Evolutionary conservation across 2,797 vertebrate genomes (phyloP).

Genomic region (Melanotaenia boesemani): DNA sequence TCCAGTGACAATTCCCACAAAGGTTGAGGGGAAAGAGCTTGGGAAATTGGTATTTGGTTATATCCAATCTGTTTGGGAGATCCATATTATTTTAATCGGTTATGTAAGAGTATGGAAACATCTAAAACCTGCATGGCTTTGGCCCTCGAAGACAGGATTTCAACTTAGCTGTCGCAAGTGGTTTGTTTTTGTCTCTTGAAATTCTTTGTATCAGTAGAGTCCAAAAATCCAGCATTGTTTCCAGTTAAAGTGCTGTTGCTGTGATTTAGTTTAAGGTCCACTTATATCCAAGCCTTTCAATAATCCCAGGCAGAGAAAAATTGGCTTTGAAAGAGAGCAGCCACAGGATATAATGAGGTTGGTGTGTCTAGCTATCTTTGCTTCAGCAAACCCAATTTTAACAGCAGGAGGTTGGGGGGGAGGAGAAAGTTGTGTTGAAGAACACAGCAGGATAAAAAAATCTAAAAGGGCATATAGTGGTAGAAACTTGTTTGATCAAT

Average conservation of each 20-base stretch:
- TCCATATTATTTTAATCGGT: too few relatives aligned
- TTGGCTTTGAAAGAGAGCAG: constrained; percentile 56
- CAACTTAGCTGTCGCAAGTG: background rate
- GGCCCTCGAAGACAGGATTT: too few relatives aligned
- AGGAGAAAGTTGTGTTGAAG: constrained; percentile 13
- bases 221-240: constrained; percentile 29
- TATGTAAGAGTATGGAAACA: too few relatives aligned
- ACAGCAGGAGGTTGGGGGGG: background rate
- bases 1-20: too few relatives aligned
- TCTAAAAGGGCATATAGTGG: constrained; percentile 15
- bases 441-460: constrained; percentile 24
- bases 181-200: constrained; percentile 36
- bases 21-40: too few relatives aligned
- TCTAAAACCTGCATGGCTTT: too few relatives aligned
- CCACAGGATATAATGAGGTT: constrained; percentile 66
- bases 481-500: constrained; percentile 42
- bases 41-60: too few relatives aligned
- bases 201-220: constrained; percentile 44
- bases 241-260: constrained; percentile 37
- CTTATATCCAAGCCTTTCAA: constrained; percentile 50
- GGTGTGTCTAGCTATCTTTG: constrained; percentile 31
- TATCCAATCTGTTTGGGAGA: too few relatives aligned
- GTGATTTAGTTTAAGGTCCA: constrained; percentile 56
- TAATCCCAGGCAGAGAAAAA: constrained; percentile 47
- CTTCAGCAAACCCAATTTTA: constrained; percentile 27